A percentile compares a stretch with the other conserved stretches of the same genome.
phyloP scores from a whole-genome alignment of 2,113 vertebrate species.

The Uria lomvia region DNA sequence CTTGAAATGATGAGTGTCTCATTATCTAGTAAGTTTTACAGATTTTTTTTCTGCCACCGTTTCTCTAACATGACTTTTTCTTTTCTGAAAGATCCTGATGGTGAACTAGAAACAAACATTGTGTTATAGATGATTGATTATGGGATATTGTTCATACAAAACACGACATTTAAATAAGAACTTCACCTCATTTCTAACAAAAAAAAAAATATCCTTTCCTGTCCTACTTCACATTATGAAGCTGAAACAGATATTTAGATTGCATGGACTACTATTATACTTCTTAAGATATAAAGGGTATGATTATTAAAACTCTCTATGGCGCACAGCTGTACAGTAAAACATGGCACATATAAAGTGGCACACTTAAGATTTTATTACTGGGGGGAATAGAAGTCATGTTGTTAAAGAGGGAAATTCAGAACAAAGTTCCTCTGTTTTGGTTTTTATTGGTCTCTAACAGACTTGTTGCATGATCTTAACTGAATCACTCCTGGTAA shows the following conservation, averaged over 20 bases:
- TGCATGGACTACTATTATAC: neutral
- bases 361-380: slow-evolving; percentile 1
- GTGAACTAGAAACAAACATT: neutral
- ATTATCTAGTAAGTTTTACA: neutral
- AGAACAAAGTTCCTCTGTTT: slow-evolving; percentile 29
- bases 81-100: neutral
- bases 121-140: neutral
- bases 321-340: neutral
- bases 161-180: neutral
- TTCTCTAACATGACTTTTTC: neutral
- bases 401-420: neutral
- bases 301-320: neutral
- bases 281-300: neutral
- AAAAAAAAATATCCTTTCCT: neutral
- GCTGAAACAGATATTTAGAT: neutral
- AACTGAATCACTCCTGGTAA: neutral
- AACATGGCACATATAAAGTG: neutral
- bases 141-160: neutral
- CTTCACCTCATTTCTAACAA: neutral
- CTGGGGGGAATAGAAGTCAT: neutral
- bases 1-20: neutral
- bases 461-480: neutral
- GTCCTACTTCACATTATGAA: neutral
- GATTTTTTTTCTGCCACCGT: neutral
- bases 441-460: neutral